Conservation (phyloP, 1,140 invertebrate species). For the Homarus americanus region DNA sequence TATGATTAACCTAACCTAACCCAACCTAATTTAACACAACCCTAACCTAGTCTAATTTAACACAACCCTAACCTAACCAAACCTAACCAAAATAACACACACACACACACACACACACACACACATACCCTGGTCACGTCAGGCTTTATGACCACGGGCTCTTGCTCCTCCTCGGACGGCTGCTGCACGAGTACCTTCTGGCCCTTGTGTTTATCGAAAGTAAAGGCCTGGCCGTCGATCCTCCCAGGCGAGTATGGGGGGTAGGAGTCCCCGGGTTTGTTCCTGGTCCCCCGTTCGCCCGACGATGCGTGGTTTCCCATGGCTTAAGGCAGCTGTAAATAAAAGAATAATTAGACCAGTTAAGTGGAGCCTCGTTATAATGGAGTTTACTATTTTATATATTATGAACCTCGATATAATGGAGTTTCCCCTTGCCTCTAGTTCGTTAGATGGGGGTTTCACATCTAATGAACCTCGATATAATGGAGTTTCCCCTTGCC, state of each 20-base stretch:
- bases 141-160: constrained; percentile 27
- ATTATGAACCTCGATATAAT: background rate
- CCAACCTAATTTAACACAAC: too few relatives aligned
- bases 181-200: constrained; percentile 38
- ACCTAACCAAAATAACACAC: too few relatives aligned
- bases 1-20: too few relatives aligned
- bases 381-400: background rate
- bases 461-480: too few relatives aligned
- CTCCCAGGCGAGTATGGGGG: constrained; percentile 26
- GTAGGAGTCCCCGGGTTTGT: constrained; percentile 27
- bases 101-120: too few relatives aligned
- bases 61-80: too few relatives aligned
- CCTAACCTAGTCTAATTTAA: too few relatives aligned
- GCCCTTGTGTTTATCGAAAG: constrained; percentile 49
- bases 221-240: constrained; percentile 47
- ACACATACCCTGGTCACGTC: too few relatives aligned
- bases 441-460: too few relatives aligned
- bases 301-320: constrained; percentile 58
- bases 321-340: background rate
- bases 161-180: constrained; percentile 45
- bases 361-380: background rate
- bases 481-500: too few relatives aligned
- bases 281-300: constrained; percentile 30
- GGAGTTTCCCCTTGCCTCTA: too few relatives aligned
- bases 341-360: background rate